Base-by-base conservation (phyloP, 2,888 invertebrate species). In the Drosophila fungiperda region DNA sequence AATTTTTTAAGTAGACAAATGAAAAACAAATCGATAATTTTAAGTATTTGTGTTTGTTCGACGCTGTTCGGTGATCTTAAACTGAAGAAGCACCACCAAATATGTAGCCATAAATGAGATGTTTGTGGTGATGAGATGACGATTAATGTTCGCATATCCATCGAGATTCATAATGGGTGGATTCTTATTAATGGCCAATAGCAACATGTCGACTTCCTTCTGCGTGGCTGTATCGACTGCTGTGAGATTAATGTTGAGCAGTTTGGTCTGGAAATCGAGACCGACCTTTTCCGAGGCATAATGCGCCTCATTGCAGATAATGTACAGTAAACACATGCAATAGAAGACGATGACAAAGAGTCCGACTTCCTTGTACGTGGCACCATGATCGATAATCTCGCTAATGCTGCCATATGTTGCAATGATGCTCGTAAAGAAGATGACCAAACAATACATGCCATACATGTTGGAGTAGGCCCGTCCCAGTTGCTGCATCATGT, bases 401-500 rank as follows among this genome's bases (percentile, higher is more conserved):
- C 96, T 95, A 17, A 96, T 92, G 8, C 95, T 95, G 0, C 96
- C 96, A 80, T 96, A 96, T 7, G 95, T 94, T 5, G 96, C 96
- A 53, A 96, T 96, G 15, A 96, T 96, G 11, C 96, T 96, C 3
- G 96, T 96, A 85, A 96, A 95, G 90, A 96, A 95, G 63, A 96
- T 95, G 3, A 96, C 94, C 92, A 96, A 94, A 80, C 96, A 96
- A 87, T 96, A 96, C 91, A 96, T 95, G 12, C 96, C 96, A 78
- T 96, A 96, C 96, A 96, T 96, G 81, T 96, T 96, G 59, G 96
- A 96, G 89, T 96, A 96, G 0, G 96, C 96, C 54, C 95, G 93
- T 50, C 95, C 96, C 81, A 96, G 92, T 90, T 96, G 96, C 90
- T 96, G 96, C 96, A 96, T 96, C 95, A 96, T 96, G 80, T 96